phyloP scores from a whole-genome alignment of 37 sponge, comb jelly and placozoan genomes.

The Oopsacas minuta region DNA sequence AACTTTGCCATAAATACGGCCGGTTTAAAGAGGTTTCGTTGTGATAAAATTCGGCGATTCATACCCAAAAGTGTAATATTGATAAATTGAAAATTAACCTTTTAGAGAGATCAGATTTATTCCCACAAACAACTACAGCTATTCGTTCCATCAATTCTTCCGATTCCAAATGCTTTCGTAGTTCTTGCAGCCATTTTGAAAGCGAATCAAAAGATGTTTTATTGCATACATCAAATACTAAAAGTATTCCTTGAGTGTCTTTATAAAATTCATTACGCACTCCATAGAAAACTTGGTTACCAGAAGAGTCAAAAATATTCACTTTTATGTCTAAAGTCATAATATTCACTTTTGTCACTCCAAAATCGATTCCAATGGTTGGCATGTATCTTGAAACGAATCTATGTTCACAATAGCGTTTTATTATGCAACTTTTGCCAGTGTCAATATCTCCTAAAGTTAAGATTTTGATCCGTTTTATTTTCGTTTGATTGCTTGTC shows the following conservation, averaged over 20 bases:
- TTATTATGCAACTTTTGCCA: constrained; percentile 78
- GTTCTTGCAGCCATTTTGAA: constrained; percentile 63
- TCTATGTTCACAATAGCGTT: constrained; percentile 80
- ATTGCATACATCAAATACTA: constrained; percentile 73
- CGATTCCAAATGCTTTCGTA: constrained; percentile 45
- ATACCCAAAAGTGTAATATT: no score
- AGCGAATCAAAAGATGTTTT: constrained; percentile 62
- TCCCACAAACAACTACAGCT: constrained; percentile 77
- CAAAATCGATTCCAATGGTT: constrained; percentile 91
- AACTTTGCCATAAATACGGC: no score
- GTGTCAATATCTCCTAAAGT: neutral
- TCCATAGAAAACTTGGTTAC: constrained; percentile 78
- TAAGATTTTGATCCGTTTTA: neutral
- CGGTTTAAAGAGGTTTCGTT: no score
- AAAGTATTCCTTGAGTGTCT: constrained; percentile 73
- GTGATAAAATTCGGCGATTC: no score
- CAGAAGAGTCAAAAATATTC: constrained; percentile 81
- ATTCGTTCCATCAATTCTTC: constrained; percentile 34
- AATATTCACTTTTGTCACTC: constrained; percentile 53
- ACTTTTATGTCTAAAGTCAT: constrained; percentile 47
- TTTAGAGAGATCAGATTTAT: constrained; percentile 35
- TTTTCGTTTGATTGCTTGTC: neutral
- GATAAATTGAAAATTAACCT: no score
- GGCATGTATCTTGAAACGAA: constrained; percentile 90
- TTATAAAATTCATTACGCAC: constrained; percentile 94